These are phyloP conservation scores for Carcharodon carcharias DNA, from an alignment of 2,797 vertebrate species.

Conservation along the genomic window DNA sequence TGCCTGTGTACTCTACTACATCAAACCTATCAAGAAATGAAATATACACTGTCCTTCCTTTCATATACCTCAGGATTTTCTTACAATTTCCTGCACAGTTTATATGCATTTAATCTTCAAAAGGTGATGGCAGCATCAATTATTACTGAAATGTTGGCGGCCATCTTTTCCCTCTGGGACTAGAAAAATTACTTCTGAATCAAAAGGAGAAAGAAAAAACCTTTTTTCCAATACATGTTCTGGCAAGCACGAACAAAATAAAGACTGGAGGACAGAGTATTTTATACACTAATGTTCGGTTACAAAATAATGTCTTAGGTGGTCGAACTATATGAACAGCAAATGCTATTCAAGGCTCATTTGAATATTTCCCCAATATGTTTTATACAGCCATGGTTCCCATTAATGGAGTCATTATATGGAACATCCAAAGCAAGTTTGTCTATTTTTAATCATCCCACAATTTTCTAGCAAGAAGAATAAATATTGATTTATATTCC, in stretches of 20 bases:
- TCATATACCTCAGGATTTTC: conserved; percentile 38
- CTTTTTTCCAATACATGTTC: conserved; percentile 31
- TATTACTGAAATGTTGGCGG: conserved; percentile 37
- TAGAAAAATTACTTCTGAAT: conserved; percentile 33
- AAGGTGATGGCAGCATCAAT: conserved; percentile 38
- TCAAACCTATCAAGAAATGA: conserved; percentile 37
- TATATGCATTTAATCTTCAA: conserved; percentile 39
- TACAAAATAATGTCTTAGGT: conserved; percentile 4
- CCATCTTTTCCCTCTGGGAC: conserved; percentile 38
- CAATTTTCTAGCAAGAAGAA: conserved; percentile 23
- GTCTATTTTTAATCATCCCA: conserved; percentile 32
- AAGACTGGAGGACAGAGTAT: conserved; percentile 20
- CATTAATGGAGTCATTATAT: conserved; percentile 23
- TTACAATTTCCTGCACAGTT: conserved; percentile 37
- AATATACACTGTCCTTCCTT: conserved; percentile 37
- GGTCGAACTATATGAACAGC: conserved; percentile 8
- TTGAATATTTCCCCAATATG: conserved; percentile 14
- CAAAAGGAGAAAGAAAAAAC: conserved; percentile 25
- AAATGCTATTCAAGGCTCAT: conserved; percentile 11
- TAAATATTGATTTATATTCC: conserved; percentile 36
- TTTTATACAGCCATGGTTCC: neutral
- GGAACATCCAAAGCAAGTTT: conserved; percentile 24
- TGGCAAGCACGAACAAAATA: conserved; percentile 23
- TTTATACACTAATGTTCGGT: conserved; percentile 13
- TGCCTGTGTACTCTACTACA: conserved; percentile 15